Conservation (phyloP, 2,888 invertebrate species). For the Diarsia rubi region DNA sequence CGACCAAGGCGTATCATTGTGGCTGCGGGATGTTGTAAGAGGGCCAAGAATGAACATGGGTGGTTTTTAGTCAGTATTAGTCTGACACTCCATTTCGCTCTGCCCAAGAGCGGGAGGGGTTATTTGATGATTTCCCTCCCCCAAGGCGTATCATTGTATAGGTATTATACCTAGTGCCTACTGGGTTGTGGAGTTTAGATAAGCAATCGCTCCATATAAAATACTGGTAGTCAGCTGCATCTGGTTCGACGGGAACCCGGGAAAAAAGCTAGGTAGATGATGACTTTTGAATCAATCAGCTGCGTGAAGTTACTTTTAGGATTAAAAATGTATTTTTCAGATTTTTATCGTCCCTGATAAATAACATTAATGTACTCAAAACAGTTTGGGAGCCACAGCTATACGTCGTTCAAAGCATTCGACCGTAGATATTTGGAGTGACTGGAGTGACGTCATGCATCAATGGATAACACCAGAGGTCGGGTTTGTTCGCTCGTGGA, state of each 20-base stretch:
- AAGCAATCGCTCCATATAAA: too few relatives aligned
- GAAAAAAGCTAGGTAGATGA: neutral
- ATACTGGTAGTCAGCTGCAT: too few relatives aligned
- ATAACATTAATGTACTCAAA: neutral
- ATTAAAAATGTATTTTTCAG: neutral
- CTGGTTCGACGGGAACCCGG: neutral
- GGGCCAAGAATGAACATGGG: too few relatives aligned
- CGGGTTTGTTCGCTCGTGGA: constrained; percentile 40
- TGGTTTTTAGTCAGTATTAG: too few relatives aligned
- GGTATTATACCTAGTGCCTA: neutral
- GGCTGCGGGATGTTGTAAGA: too few relatives aligned
- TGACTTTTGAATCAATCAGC: neutral
- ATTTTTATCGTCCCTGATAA: neutral
- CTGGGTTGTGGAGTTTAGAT: neutral
- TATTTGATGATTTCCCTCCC: too few relatives aligned
- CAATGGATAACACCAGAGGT: constrained; percentile 45
- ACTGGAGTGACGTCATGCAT: constrained; percentile 57
- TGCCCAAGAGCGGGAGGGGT: too few relatives aligned
- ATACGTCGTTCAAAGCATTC: constrained; percentile 55
- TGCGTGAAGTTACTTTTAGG: neutral
- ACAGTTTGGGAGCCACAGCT: constrained; percentile 20
- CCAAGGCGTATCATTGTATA: too few relatives aligned
- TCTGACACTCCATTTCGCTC: too few relatives aligned
- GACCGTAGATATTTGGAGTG: constrained; percentile 54
- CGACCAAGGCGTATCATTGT: too few relatives aligned